Evolutionary conservation across 2,797 vertebrate genomes (phyloP).

Genomic region (Somateria mollissima): DNA sequence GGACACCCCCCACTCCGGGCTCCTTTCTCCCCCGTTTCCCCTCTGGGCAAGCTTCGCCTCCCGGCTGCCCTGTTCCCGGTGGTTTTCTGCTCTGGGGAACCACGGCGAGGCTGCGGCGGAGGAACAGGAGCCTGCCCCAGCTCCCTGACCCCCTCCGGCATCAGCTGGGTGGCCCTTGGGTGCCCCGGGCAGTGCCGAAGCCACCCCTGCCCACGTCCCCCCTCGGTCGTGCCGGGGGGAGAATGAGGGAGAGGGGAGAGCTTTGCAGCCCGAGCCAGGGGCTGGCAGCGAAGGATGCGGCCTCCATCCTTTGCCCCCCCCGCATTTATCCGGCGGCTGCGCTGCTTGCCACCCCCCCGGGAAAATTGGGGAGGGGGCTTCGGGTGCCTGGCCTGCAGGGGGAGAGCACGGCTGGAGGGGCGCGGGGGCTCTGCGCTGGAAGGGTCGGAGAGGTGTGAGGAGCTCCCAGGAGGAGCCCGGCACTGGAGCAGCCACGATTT

Average conservation of each 20-base stretch:
- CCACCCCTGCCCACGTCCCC: background rate
- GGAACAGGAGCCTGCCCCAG: background rate
- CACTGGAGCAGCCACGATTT: background rate
- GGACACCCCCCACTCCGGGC: background rate
- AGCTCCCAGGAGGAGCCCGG: background rate
- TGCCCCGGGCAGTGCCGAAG: background rate
- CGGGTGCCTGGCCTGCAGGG: background rate
- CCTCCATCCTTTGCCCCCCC: background rate
- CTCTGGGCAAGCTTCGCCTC: background rate
- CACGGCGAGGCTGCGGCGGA: background rate
- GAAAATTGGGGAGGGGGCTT: background rate
- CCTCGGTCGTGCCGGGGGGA: background rate
- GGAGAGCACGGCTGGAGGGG: background rate
- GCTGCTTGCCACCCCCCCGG: background rate
- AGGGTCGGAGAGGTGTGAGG: background rate
- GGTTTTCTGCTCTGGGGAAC: slow-evolving; percentile 48
- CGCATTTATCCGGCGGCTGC: fast-evolving
- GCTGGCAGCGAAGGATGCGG: background rate
- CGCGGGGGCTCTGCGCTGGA: background rate
- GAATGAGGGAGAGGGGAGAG: background rate
- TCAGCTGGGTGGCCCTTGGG: background rate
- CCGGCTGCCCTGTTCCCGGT: background rate
- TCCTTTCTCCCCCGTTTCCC: background rate
- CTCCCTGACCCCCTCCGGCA: background rate
- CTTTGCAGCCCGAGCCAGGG: background rate